Conservation (phyloP, 2,797 vertebrate genomes). For the Apodemus agrarius region DNA sequence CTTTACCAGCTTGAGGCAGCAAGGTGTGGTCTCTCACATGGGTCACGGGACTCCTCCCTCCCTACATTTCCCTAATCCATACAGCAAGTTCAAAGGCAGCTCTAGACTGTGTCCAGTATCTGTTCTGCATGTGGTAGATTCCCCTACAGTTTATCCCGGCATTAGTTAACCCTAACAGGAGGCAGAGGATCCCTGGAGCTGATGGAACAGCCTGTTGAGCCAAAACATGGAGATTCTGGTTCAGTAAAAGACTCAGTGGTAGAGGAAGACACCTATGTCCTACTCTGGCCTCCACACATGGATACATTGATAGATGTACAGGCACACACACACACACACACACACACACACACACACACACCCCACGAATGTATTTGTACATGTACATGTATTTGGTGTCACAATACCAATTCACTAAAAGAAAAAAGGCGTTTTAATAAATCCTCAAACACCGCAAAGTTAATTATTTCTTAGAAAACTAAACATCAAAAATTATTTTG, state of each 20-base stretch:
- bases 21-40: neutral
- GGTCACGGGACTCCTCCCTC: neutral
- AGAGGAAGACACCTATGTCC: neutral
- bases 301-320: neutral
- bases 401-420: neutral
- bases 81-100: neutral
- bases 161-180: neutral
- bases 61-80: neutral
- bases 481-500: constrained; percentile 7
- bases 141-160: neutral
- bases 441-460: neutral
- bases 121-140: neutral
- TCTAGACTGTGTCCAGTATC: neutral
- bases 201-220: neutral
- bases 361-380: too few species aligned
- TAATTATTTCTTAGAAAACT: constrained; percentile 55
- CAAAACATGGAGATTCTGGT: neutral
- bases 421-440: neutral
- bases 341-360: neutral
- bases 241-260: neutral
- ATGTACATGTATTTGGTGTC: neutral
- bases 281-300: neutral
- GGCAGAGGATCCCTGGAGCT: too few species aligned
- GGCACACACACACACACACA: neutral
- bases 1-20: neutral